Evolutionary conservation across 2,113 vertebrate species (phyloP).

Genomic region (Isichthys henryi): DNA sequence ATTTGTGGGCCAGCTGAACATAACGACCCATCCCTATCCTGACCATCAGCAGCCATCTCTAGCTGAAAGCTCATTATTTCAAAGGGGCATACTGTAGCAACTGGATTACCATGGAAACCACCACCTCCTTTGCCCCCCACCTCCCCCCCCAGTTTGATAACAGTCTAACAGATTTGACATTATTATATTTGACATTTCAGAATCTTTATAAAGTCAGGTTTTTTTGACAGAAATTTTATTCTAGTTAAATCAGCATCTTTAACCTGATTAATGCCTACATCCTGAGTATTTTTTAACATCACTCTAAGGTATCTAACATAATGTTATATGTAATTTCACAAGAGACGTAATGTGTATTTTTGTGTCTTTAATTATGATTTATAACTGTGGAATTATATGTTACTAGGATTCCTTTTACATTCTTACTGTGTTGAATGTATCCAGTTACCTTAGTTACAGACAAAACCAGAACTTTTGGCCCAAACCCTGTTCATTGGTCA

Average conservation of each 20-base stretch:
- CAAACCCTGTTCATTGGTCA: background rate
- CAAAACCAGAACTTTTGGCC: slow-evolving; percentile 4
- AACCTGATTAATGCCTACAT: background rate
- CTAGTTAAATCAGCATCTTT: background rate
- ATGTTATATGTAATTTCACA: background rate
- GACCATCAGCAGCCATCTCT: background rate
- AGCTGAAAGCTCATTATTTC: slow-evolving; percentile 5
- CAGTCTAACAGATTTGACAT: background rate
- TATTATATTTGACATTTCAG: slow-evolving; percentile 4
- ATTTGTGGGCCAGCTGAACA: background rate
- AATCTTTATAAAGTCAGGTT: slow-evolving; percentile 4
- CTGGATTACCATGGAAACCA: background rate
- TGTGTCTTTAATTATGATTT: background rate
- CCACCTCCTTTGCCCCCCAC: background rate
- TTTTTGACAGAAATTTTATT: background rate
- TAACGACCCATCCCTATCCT: background rate
- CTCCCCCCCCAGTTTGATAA: background rate
- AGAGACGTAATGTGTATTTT: background rate
- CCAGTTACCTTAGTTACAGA: slow-evolving; percentile 2
- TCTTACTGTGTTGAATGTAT: background rate
- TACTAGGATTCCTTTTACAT: background rate
- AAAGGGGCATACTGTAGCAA: background rate
- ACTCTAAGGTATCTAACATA: background rate
- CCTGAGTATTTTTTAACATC: background rate
- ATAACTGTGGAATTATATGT: background rate